These are phyloP conservation scores for Pachydiplax longipennis DNA, from an alignment of 2,888 invertebrate genomes.

Conservation along the genomic window DNA sequence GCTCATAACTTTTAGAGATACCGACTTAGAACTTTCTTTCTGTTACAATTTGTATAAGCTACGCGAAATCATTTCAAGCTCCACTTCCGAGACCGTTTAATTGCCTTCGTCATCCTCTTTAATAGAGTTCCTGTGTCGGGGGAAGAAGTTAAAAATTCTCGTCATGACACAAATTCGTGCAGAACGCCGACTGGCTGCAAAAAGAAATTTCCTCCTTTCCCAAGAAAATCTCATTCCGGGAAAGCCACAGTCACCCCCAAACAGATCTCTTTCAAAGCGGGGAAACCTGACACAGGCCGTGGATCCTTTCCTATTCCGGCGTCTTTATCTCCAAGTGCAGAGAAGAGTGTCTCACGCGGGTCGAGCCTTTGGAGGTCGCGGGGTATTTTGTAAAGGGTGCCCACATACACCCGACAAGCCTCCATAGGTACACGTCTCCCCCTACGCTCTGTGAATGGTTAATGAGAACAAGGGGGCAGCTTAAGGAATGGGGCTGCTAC, in stretches of 20 bases:
- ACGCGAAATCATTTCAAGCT: background rate
- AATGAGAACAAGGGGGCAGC: constrained; percentile 24
- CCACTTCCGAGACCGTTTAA: background rate
- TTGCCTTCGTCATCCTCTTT: background rate
- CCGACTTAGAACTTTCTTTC: background rate
- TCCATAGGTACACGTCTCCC: constrained; percentile 2
- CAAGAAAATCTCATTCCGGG: background rate
- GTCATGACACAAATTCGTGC: background rate
- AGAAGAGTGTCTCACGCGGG: background rate
- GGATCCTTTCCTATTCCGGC: background rate
- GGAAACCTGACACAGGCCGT: background rate
- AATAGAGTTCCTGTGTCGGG: background rate
- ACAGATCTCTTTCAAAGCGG: background rate
- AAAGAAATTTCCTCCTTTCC: background rate
- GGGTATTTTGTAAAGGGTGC: constrained; percentile 17
- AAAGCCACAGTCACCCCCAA: background rate
- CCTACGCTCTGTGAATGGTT: constrained; percentile 34
- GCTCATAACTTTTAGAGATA: background rate
- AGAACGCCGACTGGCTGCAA: background rate
- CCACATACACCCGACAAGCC: background rate
- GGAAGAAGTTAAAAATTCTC: background rate
- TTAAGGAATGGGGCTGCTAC: constrained; percentile 36
- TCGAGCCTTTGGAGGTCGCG: background rate
- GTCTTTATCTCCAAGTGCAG: background rate
- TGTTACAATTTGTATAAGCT: background rate